A percentile compares a stretch with the other conserved stretches of the same genome.
These are phyloP conservation scores for Rhizoglyphus robini DNA, from an alignment of 1,140 invertebrate genomes.

Conservation along the genomic window DNA sequence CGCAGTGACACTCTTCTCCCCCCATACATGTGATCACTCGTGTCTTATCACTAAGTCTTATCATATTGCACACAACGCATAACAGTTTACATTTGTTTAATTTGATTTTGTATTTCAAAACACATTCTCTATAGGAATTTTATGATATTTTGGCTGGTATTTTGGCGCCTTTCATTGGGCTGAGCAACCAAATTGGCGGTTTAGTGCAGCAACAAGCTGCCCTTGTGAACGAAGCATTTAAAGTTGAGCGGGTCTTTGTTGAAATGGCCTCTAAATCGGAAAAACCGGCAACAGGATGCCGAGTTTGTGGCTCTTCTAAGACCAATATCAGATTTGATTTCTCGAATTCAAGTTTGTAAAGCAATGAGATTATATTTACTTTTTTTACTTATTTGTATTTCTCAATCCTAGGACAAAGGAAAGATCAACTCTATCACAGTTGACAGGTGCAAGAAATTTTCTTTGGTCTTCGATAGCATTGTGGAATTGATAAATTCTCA, in stretches of 20 bases:
- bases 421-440: slow-evolving; percentile 93
- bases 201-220: slow-evolving; percentile 37
- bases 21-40: no score
- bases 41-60: no score
- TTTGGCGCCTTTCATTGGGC: slow-evolving; percentile 14
- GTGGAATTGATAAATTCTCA: slow-evolving; percentile 98
- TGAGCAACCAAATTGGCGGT: slow-evolving; percentile 20
- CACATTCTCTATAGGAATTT: slow-evolving; percentile 18
- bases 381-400: background rate
- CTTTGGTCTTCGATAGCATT: slow-evolving; percentile 84
- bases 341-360: slow-evolving; percentile 42
- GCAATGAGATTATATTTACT: background rate
- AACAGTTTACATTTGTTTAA: no score
- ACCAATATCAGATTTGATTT: slow-evolving; percentile 66
- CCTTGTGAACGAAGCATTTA: slow-evolving; percentile 69
- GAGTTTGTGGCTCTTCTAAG: slow-evolving; percentile 45
- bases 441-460: slow-evolving; percentile 92
- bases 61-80: no score
- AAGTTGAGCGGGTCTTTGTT: slow-evolving; percentile 49
- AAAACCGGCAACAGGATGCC: slow-evolving; percentile 33
- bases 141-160: slow-evolving; percentile 13
- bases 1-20: no score
- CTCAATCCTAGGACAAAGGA: slow-evolving; percentile 43
- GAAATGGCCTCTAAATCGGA: slow-evolving; percentile 52
- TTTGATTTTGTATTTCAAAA: no score